These are phyloP conservation scores for Leptatherina wallacei DNA, from an alignment of 2,797 vertebrate genomes.

Conservation along the genomic window DNA sequence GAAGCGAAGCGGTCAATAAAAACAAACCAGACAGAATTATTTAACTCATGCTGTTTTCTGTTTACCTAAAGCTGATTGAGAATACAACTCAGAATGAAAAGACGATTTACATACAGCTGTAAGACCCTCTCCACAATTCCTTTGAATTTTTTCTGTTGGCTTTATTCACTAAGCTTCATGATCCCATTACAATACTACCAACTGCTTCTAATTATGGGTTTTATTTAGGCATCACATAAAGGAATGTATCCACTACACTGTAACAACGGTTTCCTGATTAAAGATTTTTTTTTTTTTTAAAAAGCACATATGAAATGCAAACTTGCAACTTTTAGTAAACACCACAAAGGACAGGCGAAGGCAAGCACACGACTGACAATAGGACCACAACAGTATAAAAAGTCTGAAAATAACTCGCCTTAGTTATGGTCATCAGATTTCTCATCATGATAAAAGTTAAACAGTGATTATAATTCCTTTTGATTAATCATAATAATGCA, in stretches of 20 bases:
- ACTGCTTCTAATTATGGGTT: conserved; percentile 21
- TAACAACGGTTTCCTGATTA: conserved; percentile 49
- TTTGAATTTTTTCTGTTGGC: conserved; percentile 16
- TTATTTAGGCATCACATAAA: conserved; percentile 33
- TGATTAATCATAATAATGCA: conserved; percentile 14
- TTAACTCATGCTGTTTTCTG: conserved; percentile 14
- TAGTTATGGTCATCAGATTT: conserved; percentile 32
- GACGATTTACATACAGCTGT: conserved; percentile 6
- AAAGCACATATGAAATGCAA: conserved; percentile 49
- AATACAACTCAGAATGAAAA: conserved; percentile 33
- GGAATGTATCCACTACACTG: conserved; percentile 59
- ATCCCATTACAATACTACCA: conserved; percentile 23
- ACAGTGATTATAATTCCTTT: conserved; percentile 32
- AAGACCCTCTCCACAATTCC: conserved; percentile 29
- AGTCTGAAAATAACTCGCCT: conserved; percentile 36
- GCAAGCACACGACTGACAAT: conserved; percentile 39
- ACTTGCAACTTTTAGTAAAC: conserved; percentile 40
- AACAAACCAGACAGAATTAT: conserved; percentile 42
- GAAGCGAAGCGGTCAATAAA: conserved; percentile 63
- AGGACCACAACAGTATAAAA: conserved; percentile 60
- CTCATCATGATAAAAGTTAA: conserved; percentile 54
- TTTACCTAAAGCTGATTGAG: conserved; percentile 30
- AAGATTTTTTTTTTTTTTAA: conserved; percentile 16
- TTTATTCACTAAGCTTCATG: conserved; percentile 28
- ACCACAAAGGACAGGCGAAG: conserved; percentile 35